Base-by-base conservation (phyloP, 2,113 vertebrate species). In the Blennius ocellaris region DNA sequence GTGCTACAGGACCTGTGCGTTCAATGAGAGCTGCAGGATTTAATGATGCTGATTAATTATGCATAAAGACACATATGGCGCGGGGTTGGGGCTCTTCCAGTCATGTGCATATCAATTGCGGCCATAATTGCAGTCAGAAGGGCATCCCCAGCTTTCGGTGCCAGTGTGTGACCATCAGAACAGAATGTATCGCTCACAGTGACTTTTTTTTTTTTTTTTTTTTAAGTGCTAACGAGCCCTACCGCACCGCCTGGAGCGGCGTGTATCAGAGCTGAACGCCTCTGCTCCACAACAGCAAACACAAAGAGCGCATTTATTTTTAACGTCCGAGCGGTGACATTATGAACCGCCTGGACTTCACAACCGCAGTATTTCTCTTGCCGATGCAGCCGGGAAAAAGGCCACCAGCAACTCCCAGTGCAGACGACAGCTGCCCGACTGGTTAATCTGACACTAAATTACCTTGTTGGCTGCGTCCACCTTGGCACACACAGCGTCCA, bases 391-490 rank as follows among this genome's bases (percentile, higher is more conserved):
- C 16, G 6, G n/a, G 8, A 10, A n/a, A n/a, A n/a, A 38, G 4
- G 15, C 36, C 45, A 39, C 39, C 3, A 1, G 36, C 30, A 17
- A 6, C 21, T 39, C 7, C 51, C 10, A 6, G 21, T 6, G 43
- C 5, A 8, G 11, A 63, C 21, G 11, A 9, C 15, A 4, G 44
- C 43, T 53, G 30, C 16, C 12, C 10, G 14, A 6, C 14, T n/a
- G 12, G 16, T 44, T 57, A n/a, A 56, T 62, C 64, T 17, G 49
- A 39, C 9, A 16, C 8, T 6, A 49, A 47, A 16, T 90, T 75
- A 97, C 97, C 94, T 98, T 96, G 92, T 99, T 99, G 80, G 97
- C 97, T 0, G 96, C 94, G 0, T 97, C 97, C 80, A 98, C 97
- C 85, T 96, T 97, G 78, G 96, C 97, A 9, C 95, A 98, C 16